Evolutionary conservation across 2,113 vertebrate genomes (phyloP).

Genomic region (Eolophus roseicapilla): DNA sequence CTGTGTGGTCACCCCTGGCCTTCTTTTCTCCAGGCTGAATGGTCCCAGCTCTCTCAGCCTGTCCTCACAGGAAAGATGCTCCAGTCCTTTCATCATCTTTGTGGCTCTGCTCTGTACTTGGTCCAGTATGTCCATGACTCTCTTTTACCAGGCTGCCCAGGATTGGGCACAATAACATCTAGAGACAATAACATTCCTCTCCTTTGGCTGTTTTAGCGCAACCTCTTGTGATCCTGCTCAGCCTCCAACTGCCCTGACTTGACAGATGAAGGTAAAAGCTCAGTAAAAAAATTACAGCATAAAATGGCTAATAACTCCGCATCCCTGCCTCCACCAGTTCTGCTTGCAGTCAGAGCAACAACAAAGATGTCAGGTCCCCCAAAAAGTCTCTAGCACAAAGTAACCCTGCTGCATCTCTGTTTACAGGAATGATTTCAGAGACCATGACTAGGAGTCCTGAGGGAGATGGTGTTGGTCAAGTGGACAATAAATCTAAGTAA

Average conservation of each 20-base stretch:
- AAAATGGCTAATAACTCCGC: not conserved
- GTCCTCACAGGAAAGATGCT: not conserved
- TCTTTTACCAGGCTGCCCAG: not conserved
- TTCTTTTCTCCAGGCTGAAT: not conserved
- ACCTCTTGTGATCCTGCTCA: not conserved
- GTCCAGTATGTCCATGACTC: not conserved
- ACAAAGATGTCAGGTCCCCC: not conserved
- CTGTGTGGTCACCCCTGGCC: rapidly evolving
- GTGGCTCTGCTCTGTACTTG: not conserved
- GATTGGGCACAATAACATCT: not conserved
- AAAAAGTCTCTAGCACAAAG: not conserved
- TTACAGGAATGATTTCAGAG: not conserved
- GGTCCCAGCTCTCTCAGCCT: not conserved
- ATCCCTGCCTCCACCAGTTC: not conserved
- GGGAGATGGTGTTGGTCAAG: not conserved
- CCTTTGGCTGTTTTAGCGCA: not conserved
- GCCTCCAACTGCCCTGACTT: not conserved
- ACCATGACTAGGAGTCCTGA: not conserved
- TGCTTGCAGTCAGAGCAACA: not conserved
- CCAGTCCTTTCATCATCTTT: not conserved
- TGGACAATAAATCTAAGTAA: not conserved
- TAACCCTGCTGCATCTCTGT: rapidly evolving
- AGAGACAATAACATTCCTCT: not conserved
- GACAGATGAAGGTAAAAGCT: not conserved
- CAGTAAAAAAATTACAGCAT: not conserved